Base-by-base conservation (phyloP, 2,888 invertebrate genomes). In the Trichopria drosophilae region DNA sequence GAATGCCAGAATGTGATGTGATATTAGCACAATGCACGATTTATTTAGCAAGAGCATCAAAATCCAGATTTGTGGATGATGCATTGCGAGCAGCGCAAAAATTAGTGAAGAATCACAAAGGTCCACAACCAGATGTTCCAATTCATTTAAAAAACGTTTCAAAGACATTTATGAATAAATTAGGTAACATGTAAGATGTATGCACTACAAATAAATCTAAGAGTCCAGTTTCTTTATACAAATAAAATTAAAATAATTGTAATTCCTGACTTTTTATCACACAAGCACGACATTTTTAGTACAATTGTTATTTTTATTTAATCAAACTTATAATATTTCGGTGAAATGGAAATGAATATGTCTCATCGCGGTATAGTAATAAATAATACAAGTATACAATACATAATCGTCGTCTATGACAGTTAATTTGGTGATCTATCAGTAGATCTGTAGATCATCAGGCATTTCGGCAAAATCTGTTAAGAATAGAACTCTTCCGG, bases 1-100 rank as follows among this genome's bases (percentile, higher is more conserved):
- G 91, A 6, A 86, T 86, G 87, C 90, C 90, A 0, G 91, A 91
- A 66, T 84, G 87, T 64, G 87, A 88, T 69, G 85, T 89, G 9
- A 75, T 88, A 42, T 73, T 92, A 19, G 88, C 87, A 10, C 89
- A 91, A 67, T 87, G 88, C 67, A 86, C 85, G 3, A 85, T 86
- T 40, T 84, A 90, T 67, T 76, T 91, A 37, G 87, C 90, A 0
- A 78, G 87, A 63, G 88, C 90, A 6, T 84, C 85, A 6, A 91
- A 91, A 71, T 88, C 87, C 6, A 64, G 73, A 53, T 46, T 72
- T 9, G 75, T 78, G 49, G 83, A 84, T 59, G 64, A 73, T 43
- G 84, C 85, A 1, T 79, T 85, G 71, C 76, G 73, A 58, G 75
- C 77, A 50, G 88, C 88, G 13, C 85, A 86, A 68, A 69, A 71